Conservation (phyloP, 2,797 vertebrate genomes). For the Tamandua tetradactyla region DNA sequence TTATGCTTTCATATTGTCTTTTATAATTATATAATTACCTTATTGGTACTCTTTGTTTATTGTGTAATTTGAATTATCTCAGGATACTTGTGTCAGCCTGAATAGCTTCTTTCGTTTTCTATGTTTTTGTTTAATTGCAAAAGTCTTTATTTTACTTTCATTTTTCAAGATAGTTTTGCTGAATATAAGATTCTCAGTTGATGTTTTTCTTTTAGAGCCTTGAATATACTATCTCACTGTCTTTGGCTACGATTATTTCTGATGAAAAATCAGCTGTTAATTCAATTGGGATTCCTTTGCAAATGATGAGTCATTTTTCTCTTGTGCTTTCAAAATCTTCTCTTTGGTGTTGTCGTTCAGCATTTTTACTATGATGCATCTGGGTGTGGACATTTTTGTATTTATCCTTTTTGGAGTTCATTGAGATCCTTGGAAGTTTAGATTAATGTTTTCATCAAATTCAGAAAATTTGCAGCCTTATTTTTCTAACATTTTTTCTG, state of each 20-base stretch:
- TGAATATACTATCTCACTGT: no score
- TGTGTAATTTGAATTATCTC: no score
- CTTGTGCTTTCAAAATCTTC: neutral
- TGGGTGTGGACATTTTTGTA: neutral
- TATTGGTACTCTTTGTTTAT: no score
- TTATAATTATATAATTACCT: no score
- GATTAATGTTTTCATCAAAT: neutral
- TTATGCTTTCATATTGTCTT: no score
- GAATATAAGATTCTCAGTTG: no score
- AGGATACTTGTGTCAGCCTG: no score
- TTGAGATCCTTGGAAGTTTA: neutral
- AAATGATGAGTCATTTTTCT: neutral
- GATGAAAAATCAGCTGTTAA: neutral
- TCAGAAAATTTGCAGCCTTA: neutral
- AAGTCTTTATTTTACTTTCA: no score
- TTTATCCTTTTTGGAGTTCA: neutral
- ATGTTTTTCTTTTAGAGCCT: no score
- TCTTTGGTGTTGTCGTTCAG: neutral
- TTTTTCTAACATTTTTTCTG: neutral
- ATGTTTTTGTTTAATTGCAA: no score
- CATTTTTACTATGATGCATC: neutral
- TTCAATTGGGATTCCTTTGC: neutral
- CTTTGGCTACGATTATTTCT: neutral
- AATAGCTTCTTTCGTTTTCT: no score
- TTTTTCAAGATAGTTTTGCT: no score